Evolutionary conservation across 2,797 vertebrate genomes (phyloP).

Genomic region (Spondyliosoma cantharus): DNA sequence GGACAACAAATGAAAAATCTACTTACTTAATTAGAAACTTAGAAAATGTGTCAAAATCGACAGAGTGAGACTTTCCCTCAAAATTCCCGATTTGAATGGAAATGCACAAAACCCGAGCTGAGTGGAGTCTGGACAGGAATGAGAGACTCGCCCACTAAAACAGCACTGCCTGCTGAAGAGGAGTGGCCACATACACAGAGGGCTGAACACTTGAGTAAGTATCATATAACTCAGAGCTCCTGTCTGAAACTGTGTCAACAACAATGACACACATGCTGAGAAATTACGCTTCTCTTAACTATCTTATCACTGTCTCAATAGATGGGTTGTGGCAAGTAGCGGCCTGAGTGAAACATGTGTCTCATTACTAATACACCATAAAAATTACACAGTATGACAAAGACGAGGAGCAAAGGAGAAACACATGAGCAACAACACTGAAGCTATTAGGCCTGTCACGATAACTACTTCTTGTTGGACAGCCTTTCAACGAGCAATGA

Average conservation of each 20-base stretch:
- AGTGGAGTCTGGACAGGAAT: slow-evolving; percentile 63
- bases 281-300: slow-evolving; percentile 44
- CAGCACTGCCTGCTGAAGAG: slow-evolving; percentile 63
- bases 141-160: slow-evolving; percentile 69
- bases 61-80: slow-evolving; percentile 22
- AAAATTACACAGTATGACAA: neutral
- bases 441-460: too few relatives aligned
- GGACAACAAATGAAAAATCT: neutral
- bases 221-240: slow-evolving; percentile 70
- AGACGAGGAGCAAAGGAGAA: neutral
- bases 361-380: slow-evolving; percentile 1
- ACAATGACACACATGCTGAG: slow-evolving; percentile 60
- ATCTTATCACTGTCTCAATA: slow-evolving; percentile 51
- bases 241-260: slow-evolving; percentile 77
- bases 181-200: slow-evolving; percentile 69
- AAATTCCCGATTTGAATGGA: slow-evolving; percentile 41
- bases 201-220: slow-evolving; percentile 63
- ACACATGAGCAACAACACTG: neutral
- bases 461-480: too few relatives aligned
- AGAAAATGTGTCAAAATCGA: slow-evolving; percentile 40
- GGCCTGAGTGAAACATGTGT: slow-evolving; percentile 19
- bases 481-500: too few relatives aligned
- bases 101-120: slow-evolving; percentile 38
- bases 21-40: slow-evolving; percentile 70
- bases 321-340: slow-evolving; percentile 18